Evolutionary conservation across 1,140 invertebrate species (phyloP).

Genomic region (Popillia japonica): DNA sequence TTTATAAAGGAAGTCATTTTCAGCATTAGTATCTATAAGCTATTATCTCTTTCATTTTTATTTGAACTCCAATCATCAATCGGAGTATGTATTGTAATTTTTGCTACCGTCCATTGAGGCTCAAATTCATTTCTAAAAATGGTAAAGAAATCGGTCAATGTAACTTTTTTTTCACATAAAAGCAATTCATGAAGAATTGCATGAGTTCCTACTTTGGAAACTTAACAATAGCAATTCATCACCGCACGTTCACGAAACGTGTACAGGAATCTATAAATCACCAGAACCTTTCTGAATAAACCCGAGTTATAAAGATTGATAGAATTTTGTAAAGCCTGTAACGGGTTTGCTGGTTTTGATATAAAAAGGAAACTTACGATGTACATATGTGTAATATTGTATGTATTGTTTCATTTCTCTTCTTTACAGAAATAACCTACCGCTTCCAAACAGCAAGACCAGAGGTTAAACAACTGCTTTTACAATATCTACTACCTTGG

Average conservation of each 20-base stretch:
- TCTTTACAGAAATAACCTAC: slow-evolving; percentile 89
- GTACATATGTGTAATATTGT: not conserved
- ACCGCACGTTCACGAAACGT: not conserved
- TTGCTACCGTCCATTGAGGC: no score
- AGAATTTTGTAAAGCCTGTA: no score
- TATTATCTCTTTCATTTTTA: no score
- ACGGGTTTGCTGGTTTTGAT: not conserved
- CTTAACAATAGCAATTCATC: slow-evolving; percentile 7
- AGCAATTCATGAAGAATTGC: not conserved
- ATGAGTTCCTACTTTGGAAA: not conserved
- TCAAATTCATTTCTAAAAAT: not conserved
- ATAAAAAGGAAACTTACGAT: not conserved
- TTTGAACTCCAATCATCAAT: no score
- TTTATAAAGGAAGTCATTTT: no score
- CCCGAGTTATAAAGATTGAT: no score
- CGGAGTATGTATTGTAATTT: no score
- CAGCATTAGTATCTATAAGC: no score
- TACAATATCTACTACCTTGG: slow-evolving; percentile 96
- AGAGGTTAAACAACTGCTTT: slow-evolving; percentile 85
- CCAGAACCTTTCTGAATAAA: not conserved
- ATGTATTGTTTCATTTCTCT: not conserved
- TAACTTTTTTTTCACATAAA: not conserved
- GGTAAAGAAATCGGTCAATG: not conserved
- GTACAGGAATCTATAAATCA: not conserved
- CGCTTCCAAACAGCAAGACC: slow-evolving; percentile 94